Evolutionary conservation across 2,113 vertebrate species (phyloP).

Genomic region (Orientallactaga bullata): DNA sequence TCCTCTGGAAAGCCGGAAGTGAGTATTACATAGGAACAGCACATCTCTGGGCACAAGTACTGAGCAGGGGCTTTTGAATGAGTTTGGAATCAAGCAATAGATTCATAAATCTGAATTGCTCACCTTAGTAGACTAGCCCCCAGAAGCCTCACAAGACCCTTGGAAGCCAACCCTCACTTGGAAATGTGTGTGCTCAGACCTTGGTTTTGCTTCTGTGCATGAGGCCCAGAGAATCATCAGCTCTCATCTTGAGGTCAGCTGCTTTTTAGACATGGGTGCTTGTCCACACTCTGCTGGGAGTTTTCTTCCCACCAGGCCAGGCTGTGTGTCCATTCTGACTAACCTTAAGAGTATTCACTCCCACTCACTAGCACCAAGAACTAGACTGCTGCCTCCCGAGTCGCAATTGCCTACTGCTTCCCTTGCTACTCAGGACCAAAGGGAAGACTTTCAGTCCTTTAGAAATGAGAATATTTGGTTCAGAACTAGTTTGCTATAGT

Average conservation of each 20-base stretch:
- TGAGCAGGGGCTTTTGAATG: neutral
- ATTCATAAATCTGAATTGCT: too few species aligned
- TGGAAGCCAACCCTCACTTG: neutral
- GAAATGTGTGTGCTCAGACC: neutral
- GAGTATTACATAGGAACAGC: neutral
- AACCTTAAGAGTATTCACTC: accelerated
- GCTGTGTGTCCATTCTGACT: accelerated
- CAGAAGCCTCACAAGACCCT: neutral
- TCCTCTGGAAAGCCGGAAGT: neutral
- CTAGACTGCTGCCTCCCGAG: too few species aligned
- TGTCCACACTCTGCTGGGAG: neutral
- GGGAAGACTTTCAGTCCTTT: neutral
- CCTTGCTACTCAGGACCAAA: too few species aligned
- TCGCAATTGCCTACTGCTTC: neutral
- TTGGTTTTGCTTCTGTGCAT: neutral
- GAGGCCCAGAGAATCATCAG: neutral
- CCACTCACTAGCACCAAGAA: neutral
- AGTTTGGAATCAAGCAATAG: neutral
- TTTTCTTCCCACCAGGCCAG: neutral
- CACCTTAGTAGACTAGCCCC: accelerated
- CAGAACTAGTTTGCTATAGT: neutral
- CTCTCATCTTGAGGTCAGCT: neutral
- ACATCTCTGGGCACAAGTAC: neutral
- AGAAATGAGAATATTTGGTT: neutral
- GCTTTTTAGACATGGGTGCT: neutral